phyloP scores from a whole-genome alignment of 1,140 invertebrate genomes.

The Aporrectodea caliginosa region DNA sequence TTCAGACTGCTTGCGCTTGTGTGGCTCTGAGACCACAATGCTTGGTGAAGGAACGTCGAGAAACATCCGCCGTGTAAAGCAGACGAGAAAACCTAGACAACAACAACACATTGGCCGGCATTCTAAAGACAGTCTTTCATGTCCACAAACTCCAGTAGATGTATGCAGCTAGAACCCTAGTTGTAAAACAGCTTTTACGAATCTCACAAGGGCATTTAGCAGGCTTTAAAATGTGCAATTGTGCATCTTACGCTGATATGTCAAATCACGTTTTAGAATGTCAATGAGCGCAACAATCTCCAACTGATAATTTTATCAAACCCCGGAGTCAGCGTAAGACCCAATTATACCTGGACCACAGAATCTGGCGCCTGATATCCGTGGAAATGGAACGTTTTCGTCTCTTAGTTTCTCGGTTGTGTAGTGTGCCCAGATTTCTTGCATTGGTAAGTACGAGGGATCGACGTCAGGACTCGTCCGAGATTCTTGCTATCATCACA shows the following conservation, averaged over 20 bases:
- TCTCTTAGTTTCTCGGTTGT: constrained; percentile 38
- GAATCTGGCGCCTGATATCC: constrained; percentile 88
- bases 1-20: background rate
- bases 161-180: too few relatives aligned
- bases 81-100: background rate
- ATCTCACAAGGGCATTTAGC: too few relatives aligned
- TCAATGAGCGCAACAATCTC: too few relatives aligned
- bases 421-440: background rate
- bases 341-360: constrained; percentile 58
- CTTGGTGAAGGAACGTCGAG: background rate
- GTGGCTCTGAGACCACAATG: background rate
- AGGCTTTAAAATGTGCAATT: too few relatives aligned
- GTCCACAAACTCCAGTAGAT: too few relatives aligned
- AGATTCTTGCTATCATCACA: constrained; percentile 44
- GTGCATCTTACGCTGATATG: too few relatives aligned
- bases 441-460: constrained; percentile 28
- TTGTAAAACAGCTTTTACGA: too few relatives aligned
- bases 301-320: too few relatives aligned
- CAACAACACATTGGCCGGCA: background rate
- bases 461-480: constrained; percentile 37
- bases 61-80: background rate
- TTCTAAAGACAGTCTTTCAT: too few relatives aligned
- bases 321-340: too few relatives aligned
- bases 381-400: constrained; percentile 84
- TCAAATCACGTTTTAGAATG: too few relatives aligned